Conservation (phyloP, 2,888 invertebrate species). For the Zonitis immaculata region DNA sequence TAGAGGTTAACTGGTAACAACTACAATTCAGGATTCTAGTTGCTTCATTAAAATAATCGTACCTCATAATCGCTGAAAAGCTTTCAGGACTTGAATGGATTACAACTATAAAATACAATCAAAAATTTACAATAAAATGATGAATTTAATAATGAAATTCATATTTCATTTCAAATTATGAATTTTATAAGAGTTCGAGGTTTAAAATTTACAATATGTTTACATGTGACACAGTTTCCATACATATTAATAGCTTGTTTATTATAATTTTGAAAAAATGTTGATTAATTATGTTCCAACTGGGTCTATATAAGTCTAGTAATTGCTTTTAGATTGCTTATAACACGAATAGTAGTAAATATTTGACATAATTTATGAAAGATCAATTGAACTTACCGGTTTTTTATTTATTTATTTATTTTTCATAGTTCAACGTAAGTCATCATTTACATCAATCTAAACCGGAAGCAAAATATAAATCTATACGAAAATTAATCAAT, state of each 20-base stretch:
- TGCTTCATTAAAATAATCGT: not conserved
- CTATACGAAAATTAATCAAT: no score
- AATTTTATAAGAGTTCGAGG: no score
- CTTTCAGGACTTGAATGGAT: not conserved
- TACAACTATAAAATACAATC: not conserved
- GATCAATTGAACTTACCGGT: no score
- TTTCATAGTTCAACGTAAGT: no score
- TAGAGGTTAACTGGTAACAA: not conserved
- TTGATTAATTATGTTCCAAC: not conserved
- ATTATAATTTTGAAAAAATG: not conserved
- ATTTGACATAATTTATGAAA: not conserved
- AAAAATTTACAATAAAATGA: not conserved
- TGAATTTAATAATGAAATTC: no score
- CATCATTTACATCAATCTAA: no score
- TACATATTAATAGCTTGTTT: not conserved
- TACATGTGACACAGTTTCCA: not conserved
- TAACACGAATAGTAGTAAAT: not conserved
- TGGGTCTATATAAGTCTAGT: not conserved
- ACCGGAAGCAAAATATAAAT: no score
- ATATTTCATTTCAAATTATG: no score
- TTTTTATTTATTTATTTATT: no score
- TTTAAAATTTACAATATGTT: no score
- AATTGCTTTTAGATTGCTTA: not conserved
- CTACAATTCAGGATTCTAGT: not conserved
- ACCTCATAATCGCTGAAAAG: not conserved